phyloP scores from a whole-genome alignment of 2,113 vertebrate species.

The Morone saxatilis region DNA sequence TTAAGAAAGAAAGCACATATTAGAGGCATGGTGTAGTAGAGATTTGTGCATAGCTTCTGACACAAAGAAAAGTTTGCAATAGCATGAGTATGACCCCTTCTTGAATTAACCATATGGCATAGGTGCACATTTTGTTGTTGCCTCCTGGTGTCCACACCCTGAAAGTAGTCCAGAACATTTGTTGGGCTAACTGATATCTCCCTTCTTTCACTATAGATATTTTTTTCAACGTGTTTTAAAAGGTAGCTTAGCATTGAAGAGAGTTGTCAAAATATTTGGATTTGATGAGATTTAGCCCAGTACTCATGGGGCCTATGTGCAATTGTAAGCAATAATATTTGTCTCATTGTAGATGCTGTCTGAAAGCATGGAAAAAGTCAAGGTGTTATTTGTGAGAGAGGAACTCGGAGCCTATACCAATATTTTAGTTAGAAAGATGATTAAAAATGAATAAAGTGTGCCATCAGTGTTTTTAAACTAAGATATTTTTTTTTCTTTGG shows the following conservation, averaged over 20 bases:
- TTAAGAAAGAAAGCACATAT: neutral
- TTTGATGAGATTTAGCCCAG: neutral
- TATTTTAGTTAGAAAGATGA: neutral
- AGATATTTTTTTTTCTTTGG: neutral
- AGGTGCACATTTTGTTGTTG: neutral
- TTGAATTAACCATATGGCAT: neutral
- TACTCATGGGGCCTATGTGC: neutral
- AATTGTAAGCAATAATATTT: neutral
- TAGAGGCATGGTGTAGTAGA: neutral
- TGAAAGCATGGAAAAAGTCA: neutral
- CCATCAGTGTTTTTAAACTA: slow-evolving; percentile 1
- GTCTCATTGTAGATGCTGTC: neutral
- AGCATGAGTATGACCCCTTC: neutral
- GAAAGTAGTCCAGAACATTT: neutral
- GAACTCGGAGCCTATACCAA: neutral
- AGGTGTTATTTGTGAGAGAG: slow-evolving; percentile 33
- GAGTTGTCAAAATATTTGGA: neutral
- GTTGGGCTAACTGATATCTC: too few relatives aligned
- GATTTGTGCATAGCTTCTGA: neutral
- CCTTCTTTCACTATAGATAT: neutral
- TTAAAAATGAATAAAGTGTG: neutral
- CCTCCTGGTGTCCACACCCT: neutral
- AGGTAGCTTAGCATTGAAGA: neutral
- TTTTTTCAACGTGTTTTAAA: neutral
- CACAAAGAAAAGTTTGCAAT: neutral